Conservation (phyloP, 1,140 invertebrate species). For the Vanessa tameamea region DNA sequence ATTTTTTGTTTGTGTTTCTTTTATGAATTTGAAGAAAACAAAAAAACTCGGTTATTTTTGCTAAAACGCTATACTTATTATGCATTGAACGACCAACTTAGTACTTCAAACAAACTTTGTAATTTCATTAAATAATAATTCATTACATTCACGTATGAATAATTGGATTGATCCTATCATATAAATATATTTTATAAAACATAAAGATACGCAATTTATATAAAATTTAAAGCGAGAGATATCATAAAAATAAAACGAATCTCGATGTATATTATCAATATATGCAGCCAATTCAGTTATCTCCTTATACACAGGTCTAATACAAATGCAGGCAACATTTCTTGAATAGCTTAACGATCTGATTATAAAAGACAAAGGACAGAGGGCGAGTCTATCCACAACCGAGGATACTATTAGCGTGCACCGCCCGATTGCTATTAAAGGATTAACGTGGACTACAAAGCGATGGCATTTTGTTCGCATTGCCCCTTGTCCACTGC, state of each 20-base stretch:
- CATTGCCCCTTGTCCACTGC: conserved; percentile 66
- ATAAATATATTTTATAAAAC: too few relatives aligned
- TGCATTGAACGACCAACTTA: too few relatives aligned
- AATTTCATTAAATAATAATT: too few relatives aligned
- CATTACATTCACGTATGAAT: too few relatives aligned
- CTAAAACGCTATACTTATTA: too few relatives aligned
- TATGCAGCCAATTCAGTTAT: conserved; percentile 1
- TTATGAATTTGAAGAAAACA: too few relatives aligned
- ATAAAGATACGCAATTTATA: too few relatives aligned
- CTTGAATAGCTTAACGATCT: conserved; percentile 39
- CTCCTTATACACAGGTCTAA: neutral
- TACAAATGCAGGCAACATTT: conserved; percentile 28
- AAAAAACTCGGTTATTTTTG: too few relatives aligned
- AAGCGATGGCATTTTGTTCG: conserved; percentile 74
- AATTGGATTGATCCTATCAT: too few relatives aligned
- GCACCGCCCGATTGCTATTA: conserved; percentile 73
- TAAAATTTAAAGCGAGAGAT: too few relatives aligned
- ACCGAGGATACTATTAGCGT: conserved; percentile 46
- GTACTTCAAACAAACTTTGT: too few relatives aligned
- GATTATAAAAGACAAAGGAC: conserved; percentile 45
- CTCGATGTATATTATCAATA: neutral
- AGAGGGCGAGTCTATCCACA: conserved; percentile 29
- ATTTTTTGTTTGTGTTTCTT: too few relatives aligned
- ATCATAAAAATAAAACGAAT: neutral
- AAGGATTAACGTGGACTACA: conserved; percentile 73